Percentiles rank a stretch among this genome's conserved stretches.
Evolutionary conservation across 2,888 invertebrate species (phyloP).

Genomic region (Liodrosophila aerea): DNA sequence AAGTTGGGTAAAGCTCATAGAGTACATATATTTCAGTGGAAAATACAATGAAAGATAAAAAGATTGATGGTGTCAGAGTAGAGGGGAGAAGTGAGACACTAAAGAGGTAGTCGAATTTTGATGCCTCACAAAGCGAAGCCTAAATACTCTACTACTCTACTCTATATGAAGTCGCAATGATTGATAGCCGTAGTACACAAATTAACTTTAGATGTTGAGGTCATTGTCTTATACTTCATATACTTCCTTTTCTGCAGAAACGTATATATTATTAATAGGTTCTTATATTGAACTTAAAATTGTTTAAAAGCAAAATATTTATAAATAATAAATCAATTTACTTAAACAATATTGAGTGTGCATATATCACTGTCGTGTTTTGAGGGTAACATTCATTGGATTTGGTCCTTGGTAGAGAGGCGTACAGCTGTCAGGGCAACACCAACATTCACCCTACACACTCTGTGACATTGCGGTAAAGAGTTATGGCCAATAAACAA

Average conservation of each 20-base stretch:
- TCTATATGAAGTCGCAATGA: conserved; percentile 24
- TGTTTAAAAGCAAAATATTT: too few relatives aligned
- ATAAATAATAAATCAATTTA: neutral
- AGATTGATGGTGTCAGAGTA: conserved; percentile 56
- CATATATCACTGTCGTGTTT: neutral
- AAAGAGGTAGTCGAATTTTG: conserved; percentile 36
- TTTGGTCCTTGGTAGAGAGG: too few relatives aligned
- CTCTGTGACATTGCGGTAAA: conserved; percentile 54
- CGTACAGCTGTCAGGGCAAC: conserved; percentile 20
- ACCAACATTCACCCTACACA: too few relatives aligned
- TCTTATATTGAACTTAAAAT: too few relatives aligned
- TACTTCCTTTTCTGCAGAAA: too few relatives aligned
- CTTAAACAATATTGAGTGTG: neutral
- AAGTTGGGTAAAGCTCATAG: conserved; percentile 12
- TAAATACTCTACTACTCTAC: conserved; percentile 30
- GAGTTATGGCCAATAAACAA: conserved; percentile 79
- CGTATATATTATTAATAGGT: too few relatives aligned
- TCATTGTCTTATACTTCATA: too few relatives aligned
- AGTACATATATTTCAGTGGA: conserved; percentile 46
- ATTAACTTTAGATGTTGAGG: too few relatives aligned
- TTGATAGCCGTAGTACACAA: conserved; percentile 34
- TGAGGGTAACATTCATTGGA: too few relatives aligned
- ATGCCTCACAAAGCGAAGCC: conserved; percentile 15
- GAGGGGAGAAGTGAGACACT: conserved; percentile 15
- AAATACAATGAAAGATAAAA: conserved; percentile 39